Evolutionary conservation across 2,797 vertebrate species (phyloP).

Genomic region (Graptemys geographica): DNA sequence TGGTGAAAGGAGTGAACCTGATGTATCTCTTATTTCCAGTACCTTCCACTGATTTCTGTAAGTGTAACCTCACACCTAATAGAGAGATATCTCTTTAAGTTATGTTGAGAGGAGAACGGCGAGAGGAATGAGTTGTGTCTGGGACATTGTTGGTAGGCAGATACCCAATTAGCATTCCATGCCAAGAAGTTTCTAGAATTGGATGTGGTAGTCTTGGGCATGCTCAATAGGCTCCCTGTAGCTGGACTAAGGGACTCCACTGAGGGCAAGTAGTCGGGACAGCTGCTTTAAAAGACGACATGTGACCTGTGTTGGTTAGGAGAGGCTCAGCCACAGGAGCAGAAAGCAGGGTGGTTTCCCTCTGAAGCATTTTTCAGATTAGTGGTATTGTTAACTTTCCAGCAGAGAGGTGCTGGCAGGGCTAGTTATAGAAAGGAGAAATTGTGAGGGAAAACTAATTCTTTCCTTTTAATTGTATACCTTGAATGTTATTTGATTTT

Average conservation of each 20-base stretch:
- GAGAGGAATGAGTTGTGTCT: background rate
- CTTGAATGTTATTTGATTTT: no score
- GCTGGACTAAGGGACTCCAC: background rate
- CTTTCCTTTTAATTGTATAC: no score
- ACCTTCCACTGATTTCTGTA: background rate
- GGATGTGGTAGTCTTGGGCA: background rate
- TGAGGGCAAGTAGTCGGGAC: background rate
- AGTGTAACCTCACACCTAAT: background rate
- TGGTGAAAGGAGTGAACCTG: rapidly evolving
- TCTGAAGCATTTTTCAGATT: background rate
- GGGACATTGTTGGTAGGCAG: background rate
- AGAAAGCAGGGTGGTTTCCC: background rate
- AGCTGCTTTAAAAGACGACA: background rate
- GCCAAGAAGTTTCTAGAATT: background rate
- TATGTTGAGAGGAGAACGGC: background rate
- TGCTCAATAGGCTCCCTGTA: background rate
- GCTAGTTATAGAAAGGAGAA: no score
- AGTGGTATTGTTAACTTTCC: background rate
- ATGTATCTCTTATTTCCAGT: background rate
- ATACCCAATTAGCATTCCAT: background rate
- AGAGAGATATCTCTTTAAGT: background rate
- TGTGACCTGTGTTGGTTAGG: background rate
- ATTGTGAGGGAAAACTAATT: no score
- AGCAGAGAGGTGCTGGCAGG: background rate
- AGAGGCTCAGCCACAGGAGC: background rate